Percentiles rank a stretch among this genome's conserved stretches.
Evolutionary conservation across 2,888 invertebrate genomes (phyloP).

Genomic region (Drosophila mulleri): DNA sequence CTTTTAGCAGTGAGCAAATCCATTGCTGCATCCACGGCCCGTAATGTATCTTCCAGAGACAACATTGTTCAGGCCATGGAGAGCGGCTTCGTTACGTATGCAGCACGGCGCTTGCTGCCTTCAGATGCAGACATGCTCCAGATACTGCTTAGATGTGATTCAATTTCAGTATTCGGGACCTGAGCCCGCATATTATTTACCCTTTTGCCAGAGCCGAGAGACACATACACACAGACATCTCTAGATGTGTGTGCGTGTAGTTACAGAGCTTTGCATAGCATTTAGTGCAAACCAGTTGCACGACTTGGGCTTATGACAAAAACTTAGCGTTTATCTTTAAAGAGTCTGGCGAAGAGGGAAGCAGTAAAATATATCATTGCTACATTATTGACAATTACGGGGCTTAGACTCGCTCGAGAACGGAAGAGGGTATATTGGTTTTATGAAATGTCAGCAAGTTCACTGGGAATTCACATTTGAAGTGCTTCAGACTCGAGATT

Average conservation of each 20-base stretch:
- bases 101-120: background rate
- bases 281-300: slow-evolving; percentile 5
- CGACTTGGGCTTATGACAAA: slow-evolving; percentile 4
- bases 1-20: slow-evolving; percentile 23
- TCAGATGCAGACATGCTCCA: slow-evolving; percentile 12
- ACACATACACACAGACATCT: background rate
- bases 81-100: slow-evolving; percentile 25
- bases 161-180: slow-evolving; percentile 8
- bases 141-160: slow-evolving; percentile 6
- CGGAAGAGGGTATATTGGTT: background rate
- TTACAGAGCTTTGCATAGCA: background rate
- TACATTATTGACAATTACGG: background rate
- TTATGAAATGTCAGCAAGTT: background rate
- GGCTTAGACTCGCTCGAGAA: background rate
- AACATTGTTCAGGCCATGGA: slow-evolving; percentile 15
- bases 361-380: background rate
- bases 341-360: background rate
- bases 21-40: slow-evolving; percentile 27
- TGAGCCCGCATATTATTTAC: slow-evolving; percentile 11
- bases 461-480: too few species aligned
- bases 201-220: slow-evolving; percentile 8
- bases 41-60: slow-evolving; percentile 62
- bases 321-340: background rate
- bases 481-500: too few species aligned
- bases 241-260: background rate